Evolutionary conservation across 2,113 vertebrate genomes (phyloP).

Genomic region (Probosciger aterrimus): DNA sequence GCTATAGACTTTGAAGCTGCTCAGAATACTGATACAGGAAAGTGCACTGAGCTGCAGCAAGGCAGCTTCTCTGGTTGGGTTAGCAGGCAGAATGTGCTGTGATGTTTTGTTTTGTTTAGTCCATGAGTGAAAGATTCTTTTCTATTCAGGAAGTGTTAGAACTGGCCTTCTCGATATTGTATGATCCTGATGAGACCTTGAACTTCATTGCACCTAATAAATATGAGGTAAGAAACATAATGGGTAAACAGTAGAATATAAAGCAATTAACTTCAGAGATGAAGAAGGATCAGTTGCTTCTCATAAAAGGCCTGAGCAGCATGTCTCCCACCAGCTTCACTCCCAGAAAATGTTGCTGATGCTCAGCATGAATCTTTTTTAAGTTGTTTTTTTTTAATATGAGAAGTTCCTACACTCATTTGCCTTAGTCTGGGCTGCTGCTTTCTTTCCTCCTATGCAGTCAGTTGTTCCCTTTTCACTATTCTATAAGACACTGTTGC

Average conservation of each 20-base stretch:
- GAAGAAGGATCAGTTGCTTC: neutral
- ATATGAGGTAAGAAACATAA: conserved; percentile 85
- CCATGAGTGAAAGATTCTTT: conserved; percentile 9
- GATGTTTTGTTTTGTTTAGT: neutral
- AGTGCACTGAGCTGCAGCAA: neutral
- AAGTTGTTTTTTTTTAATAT: neutral
- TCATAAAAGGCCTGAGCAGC: neutral
- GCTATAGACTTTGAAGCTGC: neutral
- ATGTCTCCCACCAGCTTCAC: neutral
- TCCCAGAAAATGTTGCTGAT: neutral
- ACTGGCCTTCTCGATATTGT: conserved; percentile 95
- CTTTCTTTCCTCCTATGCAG: neutral
- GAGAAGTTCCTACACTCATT: neutral
- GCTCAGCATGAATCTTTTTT: neutral
- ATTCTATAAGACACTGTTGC: neutral
- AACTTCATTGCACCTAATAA: conserved; percentile 99
- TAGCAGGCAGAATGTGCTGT: neutral
- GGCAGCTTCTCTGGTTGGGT: neutral
- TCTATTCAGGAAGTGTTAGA: conserved; percentile 89
- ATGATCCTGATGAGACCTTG: conserved; percentile 94
- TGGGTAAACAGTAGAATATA: neutral
- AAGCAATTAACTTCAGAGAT: neutral
- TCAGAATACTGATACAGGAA: neutral
- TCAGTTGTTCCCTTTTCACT: neutral
- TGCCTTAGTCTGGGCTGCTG: neutral